phyloP scores from a whole-genome alignment of 2,113 vertebrate genomes.

The Hippoglossus stenolepis region DNA sequence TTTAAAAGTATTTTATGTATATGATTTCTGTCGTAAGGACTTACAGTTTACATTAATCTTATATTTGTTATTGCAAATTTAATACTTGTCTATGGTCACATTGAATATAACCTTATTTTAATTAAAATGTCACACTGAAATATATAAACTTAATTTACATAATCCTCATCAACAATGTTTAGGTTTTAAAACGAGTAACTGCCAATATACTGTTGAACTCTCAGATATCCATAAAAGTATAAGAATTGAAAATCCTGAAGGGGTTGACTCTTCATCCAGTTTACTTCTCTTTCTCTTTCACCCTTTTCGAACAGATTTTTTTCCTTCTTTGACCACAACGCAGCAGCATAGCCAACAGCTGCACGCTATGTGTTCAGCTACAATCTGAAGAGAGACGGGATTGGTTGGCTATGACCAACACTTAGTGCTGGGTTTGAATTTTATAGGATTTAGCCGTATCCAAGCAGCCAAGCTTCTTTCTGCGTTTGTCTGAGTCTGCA shows the following conservation, averaged over 20 bases:
- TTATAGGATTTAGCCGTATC: constrained; percentile 31
- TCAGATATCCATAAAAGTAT: not conserved
- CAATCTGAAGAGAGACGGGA: constrained; percentile 32
- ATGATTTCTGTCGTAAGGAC: too few relatives aligned
- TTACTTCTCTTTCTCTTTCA: constrained; percentile 2
- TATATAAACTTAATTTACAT: too few relatives aligned
- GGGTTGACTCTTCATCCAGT: not conserved
- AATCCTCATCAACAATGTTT: too few relatives aligned
- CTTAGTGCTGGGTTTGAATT: constrained; percentile 53
- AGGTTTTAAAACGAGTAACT: too few relatives aligned
- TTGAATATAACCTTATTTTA: too few relatives aligned
- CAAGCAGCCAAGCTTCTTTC: constrained; percentile 40
- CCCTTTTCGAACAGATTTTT: constrained; percentile 11
- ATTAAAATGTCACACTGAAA: too few relatives aligned
- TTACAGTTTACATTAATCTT: too few relatives aligned
- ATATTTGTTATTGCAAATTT: too few relatives aligned
- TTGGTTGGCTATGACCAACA: constrained; percentile 28
- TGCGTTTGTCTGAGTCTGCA: constrained; percentile 36
- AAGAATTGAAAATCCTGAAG: not conserved
- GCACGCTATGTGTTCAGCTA: constrained; percentile 41
- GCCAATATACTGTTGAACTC: not conserved
- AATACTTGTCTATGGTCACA: too few relatives aligned
- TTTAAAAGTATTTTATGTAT: too few relatives aligned
- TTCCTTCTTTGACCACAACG: constrained; percentile 30
- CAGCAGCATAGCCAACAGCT: constrained; percentile 50